Percentiles rank a stretch among this genome's conserved stretches.
Evolutionary conservation across 1,140 invertebrate species (phyloP).

Genomic region (Panagrolaimus sp.): DNA sequence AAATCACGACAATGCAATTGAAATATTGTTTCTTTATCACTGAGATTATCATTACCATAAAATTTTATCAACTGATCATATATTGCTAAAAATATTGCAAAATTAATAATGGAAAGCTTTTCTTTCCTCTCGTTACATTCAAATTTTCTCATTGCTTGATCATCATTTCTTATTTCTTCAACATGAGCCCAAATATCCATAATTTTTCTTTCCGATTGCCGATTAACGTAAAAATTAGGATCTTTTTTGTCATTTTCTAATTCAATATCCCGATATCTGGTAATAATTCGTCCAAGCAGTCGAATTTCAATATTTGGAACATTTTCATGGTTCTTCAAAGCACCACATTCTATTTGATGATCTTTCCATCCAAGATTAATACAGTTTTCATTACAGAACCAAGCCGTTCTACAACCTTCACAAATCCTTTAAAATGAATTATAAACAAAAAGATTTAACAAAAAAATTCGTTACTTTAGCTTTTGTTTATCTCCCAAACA

Average conservation of each 20-base stretch:
- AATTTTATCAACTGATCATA: slow-evolving; percentile 41
- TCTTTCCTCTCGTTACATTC: slow-evolving; percentile 36
- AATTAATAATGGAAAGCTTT: not conserved
- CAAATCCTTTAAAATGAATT: slow-evolving; percentile 31
- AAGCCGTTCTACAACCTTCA: slow-evolving; percentile 30
- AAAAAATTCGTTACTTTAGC: slow-evolving; percentile 22
- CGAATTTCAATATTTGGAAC: slow-evolving; percentile 49
- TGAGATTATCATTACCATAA: slow-evolving; percentile 46
- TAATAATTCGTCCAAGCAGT: slow-evolving; percentile 49
- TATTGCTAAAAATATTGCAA: slow-evolving; percentile 44
- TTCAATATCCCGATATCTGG: slow-evolving; percentile 47
- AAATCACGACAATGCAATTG: slow-evolving; percentile 57
- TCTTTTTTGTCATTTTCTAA: slow-evolving; percentile 46
- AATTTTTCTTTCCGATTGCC: slow-evolving; percentile 41
- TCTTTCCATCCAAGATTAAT: slow-evolving; percentile 43
- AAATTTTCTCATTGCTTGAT: slow-evolving; percentile 46
- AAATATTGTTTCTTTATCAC: slow-evolving; percentile 47
- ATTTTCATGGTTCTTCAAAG: slow-evolving; percentile 17
- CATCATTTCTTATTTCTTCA: slow-evolving; percentile 51
- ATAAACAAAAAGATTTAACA: not conserved
- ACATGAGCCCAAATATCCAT: slow-evolving; percentile 58
- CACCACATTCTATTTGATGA: slow-evolving; percentile 40
- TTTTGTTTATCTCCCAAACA: slow-evolving; percentile 40
- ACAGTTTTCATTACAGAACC: slow-evolving; percentile 44
- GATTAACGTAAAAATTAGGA: slow-evolving; percentile 45